Evolutionary conservation across 2,888 invertebrate genomes (phyloP).

Genomic region (Celastrina argiolus): DNA sequence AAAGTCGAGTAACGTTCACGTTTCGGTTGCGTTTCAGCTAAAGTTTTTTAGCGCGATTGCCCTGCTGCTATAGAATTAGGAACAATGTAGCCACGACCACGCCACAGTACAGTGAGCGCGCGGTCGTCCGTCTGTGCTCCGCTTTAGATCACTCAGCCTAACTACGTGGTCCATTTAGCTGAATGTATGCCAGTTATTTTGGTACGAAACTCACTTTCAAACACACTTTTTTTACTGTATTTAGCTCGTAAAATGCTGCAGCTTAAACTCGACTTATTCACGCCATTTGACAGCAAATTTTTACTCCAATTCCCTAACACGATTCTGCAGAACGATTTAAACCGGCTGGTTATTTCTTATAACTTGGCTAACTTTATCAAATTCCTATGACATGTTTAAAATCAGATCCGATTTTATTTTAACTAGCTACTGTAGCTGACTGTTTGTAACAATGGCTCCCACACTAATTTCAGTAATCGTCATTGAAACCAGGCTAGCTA

Average conservation of each 20-base stretch:
- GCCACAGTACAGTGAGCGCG: neutral
- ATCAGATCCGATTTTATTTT: too few relatives aligned
- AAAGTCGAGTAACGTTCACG: too few relatives aligned
- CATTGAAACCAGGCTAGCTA: too few relatives aligned
- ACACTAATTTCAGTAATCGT: too few relatives aligned
- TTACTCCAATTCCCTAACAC: neutral
- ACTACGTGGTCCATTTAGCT: conserved; percentile 17
- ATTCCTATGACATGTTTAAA: too few relatives aligned
- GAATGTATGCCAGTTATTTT: conserved; percentile 10
- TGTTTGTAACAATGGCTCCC: too few relatives aligned
- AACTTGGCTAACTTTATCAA: too few relatives aligned
- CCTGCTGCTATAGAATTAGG: too few relatives aligned
- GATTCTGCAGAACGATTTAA: neutral
- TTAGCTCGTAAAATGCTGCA: neutral
- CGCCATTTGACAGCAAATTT: neutral
- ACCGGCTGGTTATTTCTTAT: neutral
- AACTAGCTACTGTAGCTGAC: too few relatives aligned
- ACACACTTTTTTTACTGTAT: neutral
- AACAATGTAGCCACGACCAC: too few relatives aligned
- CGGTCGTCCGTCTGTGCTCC: neutral
- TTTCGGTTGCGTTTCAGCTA: too few relatives aligned
- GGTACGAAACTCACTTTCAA: conserved; percentile 3
- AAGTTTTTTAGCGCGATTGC: too few relatives aligned
- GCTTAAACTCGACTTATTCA: neutral
- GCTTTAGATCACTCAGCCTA: conserved; percentile 7